Conservation (phyloP, 1,140 invertebrate genomes). For the Cydia amplana region DNA sequence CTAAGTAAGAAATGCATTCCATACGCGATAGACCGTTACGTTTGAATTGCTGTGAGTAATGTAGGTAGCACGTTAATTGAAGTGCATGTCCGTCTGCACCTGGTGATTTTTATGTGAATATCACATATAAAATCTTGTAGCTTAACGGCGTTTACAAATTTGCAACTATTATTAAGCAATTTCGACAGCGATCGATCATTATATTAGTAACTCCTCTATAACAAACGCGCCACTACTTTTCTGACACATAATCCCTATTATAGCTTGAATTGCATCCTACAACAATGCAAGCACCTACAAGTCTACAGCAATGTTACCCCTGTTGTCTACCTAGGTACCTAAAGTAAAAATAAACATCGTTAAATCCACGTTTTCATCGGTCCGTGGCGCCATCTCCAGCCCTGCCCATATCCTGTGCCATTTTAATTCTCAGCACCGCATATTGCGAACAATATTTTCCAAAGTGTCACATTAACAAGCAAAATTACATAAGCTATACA, state of each 20-base stretch:
- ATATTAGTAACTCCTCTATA: too few species aligned
- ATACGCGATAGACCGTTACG: conserved; percentile 12
- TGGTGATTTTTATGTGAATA: neutral
- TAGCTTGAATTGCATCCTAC: too few species aligned
- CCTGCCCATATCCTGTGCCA: neutral
- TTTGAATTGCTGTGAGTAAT: conserved; percentile 17
- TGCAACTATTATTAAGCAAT: neutral
- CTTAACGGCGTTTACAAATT: neutral
- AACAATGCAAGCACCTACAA: too few species aligned
- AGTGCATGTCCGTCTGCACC: conserved; percentile 6
- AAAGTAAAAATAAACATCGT: neutral
- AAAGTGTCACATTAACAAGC: conserved; percentile 54
- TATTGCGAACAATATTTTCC: conserved; percentile 58
- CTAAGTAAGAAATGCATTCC: conserved; percentile 4
- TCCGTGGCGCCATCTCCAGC: neutral
- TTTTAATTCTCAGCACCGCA: conserved; percentile 33
- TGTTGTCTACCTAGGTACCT: too few species aligned
- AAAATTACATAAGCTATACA: conserved; percentile 68
- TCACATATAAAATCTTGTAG: neutral
- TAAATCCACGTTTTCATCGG: neutral
- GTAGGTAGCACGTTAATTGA: conserved; percentile 4
- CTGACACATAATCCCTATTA: too few species aligned
- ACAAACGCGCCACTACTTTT: too few species aligned
- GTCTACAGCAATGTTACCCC: too few species aligned
- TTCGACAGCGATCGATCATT: too few species aligned